Base-by-base conservation (phyloP, 2,113 vertebrate genomes). In the Myanophis thanlyinensis region DNA sequence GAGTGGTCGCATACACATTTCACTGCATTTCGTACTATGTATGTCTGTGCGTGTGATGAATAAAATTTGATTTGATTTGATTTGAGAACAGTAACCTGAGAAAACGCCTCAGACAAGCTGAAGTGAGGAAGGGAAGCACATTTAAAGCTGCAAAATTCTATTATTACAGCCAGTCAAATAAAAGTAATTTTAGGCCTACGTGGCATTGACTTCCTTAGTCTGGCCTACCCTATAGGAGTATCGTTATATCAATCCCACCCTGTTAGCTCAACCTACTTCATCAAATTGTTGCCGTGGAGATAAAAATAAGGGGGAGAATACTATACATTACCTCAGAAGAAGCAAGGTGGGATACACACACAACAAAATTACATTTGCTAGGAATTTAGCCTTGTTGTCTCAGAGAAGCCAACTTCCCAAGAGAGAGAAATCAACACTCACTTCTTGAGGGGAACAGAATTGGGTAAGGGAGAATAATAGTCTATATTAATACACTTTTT, bases 351-450 rank as follows among this genome's bases (percentile, higher is more conserved):
- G 23, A 20, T 15, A 49, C 20, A 6, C 25, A 25, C 0, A 4
- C 11, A 86, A 9, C 44, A 49, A 48, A 48, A 5, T 25, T 13
- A 13, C 4, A 11, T 86, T 86, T 27, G 46, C 44, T 46, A 12
- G 25, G 44, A 6, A 48, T 46, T 22, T 30, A 30, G 44, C 10
- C 46, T 13, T 30, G 1, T 20, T 30, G 44, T 48, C 11, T 13
- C 15, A 52, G 3, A 23, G 52, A 23, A 44, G 40, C 18, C 18
- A 10, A 25, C 5, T 67, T 22, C 13, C 51, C 0, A 0, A 25
- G 18, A 46, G 3, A 3, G 1, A 20, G 1, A 3, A 3, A 35
- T 1, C 25, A 1, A 22, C 5, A 22, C 97, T 96, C 88, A 98
- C 97, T 93, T 97, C 97, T 93, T 96, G 96, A n/a, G n/a, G n/a